Base-by-base conservation (phyloP, 1,140 invertebrate species). In the Euschistus heros region DNA sequence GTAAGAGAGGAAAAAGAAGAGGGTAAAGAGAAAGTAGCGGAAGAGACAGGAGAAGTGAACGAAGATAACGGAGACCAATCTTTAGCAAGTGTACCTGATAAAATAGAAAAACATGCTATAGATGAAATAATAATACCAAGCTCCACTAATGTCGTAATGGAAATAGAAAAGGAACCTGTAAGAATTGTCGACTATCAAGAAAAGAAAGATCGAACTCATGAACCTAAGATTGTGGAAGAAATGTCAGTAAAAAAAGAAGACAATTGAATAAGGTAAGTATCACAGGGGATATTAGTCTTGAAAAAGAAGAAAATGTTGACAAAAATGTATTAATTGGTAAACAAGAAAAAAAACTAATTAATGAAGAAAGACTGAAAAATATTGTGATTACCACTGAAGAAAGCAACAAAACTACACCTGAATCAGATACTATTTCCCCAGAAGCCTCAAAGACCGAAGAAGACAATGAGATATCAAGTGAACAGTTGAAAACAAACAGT, bases 401-500 rank as follows among this genome's bases (percentile, higher is more conserved):
- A 18, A 20, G 20, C 0, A 22, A 57, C 18, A 42, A 26, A 24
- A 20, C 10, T 18, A 26, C 18, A 26, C n/a, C 20, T 50, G 62
- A 63, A 26, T 57, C 47, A 27, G 26, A 57, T 13, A 14, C 0
- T 15, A 7, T 2, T 30, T 13, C 26, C 37, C 63, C 4, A 3
- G 46, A 55, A 30, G 24, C 4, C 7, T 50, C 14, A 65, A 67
- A 68, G 50, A 64, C 63, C 14, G 61, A 66, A 63, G 67, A 68
- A 24, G 66, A 69, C 20, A 66, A 64, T 27, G 65, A 66, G 13
- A 68, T 69, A 64, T 69, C 68, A 13, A 69, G 68, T 59, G 68
- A 69, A 64, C 60, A 65, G 47, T 61, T 69, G 57, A 68, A 68
- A 66, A 69, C 68, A 18, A 69, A 69, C 52, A 69, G 68, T 63